Base-by-base conservation (phyloP, 2,797 vertebrate genomes). In the Sebastes paucispinis region DNA sequence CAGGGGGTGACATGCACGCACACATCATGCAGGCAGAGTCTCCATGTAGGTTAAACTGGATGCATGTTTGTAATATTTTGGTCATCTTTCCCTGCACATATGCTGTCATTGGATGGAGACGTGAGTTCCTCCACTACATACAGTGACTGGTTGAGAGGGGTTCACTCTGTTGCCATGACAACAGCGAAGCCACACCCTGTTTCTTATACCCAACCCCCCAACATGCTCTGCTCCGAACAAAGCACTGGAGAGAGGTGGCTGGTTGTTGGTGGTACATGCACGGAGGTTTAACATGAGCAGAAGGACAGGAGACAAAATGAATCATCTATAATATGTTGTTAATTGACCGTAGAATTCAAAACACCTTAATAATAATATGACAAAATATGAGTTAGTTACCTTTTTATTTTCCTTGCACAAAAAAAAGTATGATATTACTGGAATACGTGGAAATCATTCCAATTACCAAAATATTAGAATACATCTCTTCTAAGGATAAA, bases 81-180 rank as follows among this genome's bases (percentile, higher is more conserved):
- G 11, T 54, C 32, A 14, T 64, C 31, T 73, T 11, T 11, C 20
- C 43, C 32, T 50, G 69, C 32, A 24, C 63, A 64, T 54, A 34
- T 58, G 27, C 55, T 62, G 20, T 36, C 55, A 31, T 71, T 76
- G 27, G 59, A 52, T 73, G 34, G 54, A 12, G 13, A 66, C 55
- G n/a, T 22, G 82, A 72, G 52, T 84, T 87, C 81, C 80, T 82
- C 39, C 67, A 69, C 75, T 16, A 54, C 11, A 24, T 36, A 66
- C 52, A 62, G 31, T 50, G 69, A 57, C 73, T 52, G 66, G 78
- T 81, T 77, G 85, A 86, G 69, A 43, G 65, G 62, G 70, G 59
- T 85, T 90, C 86, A 92, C 85, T 87, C 80, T 80, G 91, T 93
- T 94, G 81, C 92, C 88, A 93, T 93, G 91, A 91, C 92, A 92